Percentiles rank a stretch among this genome's conserved stretches.
phyloP scores from a whole-genome alignment of 2,797 vertebrate genomes.

The Apogon hyalosoma region DNA sequence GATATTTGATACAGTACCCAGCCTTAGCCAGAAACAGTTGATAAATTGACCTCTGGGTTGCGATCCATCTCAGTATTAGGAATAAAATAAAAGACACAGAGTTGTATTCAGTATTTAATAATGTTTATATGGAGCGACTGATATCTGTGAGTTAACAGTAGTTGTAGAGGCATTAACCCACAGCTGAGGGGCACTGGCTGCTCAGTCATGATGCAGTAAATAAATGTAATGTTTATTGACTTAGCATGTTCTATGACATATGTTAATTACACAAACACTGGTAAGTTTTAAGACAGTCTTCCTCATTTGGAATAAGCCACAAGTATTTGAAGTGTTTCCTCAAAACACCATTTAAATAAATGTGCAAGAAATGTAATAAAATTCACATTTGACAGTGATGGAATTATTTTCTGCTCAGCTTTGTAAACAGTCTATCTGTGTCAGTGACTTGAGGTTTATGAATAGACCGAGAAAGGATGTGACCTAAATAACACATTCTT shows the following conservation, averaged over 20 bases:
- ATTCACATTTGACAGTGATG: neutral
- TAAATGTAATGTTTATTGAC: conserved; percentile 9
- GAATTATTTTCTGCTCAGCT: conserved; percentile 21
- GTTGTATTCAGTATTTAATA: neutral
- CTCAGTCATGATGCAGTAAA: conserved; percentile 35
- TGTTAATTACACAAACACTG: conserved; percentile 30
- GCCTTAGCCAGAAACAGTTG: too few species aligned
- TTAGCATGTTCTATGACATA: conserved; percentile 10
- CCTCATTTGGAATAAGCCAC: conserved; percentile 16
- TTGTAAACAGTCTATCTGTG: conserved; percentile 37
- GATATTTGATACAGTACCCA: too few species aligned
- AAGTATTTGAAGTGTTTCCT: neutral
- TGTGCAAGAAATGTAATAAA: too few species aligned
- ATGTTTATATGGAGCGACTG: neutral
- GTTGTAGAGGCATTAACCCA: neutral
- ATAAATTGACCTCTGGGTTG: too few species aligned
- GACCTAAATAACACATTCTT: conserved; percentile 60
- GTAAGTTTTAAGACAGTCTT: neutral
- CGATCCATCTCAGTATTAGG: too few species aligned
- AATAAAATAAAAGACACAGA: neutral
- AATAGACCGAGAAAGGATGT: conserved; percentile 33
- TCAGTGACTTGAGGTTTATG: conserved; percentile 34
- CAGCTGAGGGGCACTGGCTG: conserved; percentile 6
- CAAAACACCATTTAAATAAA: neutral
- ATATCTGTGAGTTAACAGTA: neutral